A percentile compares a stretch with the other conserved stretches of the same genome.
phyloP scores from a whole-genome alignment of 2,888 invertebrate genomes.

The Tryphoninae sp. region DNA sequence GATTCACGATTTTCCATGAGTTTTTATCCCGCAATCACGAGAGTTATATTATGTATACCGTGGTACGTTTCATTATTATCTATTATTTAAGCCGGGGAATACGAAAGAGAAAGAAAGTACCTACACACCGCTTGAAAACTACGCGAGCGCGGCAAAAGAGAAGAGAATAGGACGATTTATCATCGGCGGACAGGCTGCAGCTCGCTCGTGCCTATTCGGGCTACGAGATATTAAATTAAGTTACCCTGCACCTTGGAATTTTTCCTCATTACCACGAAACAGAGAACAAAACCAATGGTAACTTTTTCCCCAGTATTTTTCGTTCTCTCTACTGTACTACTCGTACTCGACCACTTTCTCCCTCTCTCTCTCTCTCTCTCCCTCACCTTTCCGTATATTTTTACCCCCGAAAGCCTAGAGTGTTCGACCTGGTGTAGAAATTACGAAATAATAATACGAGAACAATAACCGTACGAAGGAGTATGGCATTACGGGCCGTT shows the following conservation, averaged over 20 bases:
- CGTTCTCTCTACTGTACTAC: slow-evolving; percentile 17
- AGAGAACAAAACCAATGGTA: background rate
- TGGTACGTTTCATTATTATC: slow-evolving; percentile 64
- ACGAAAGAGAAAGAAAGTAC: slow-evolving; percentile 48
- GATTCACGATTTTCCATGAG: slow-evolving; percentile 66
- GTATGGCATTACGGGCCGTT: slow-evolving; percentile 53
- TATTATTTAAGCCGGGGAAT: slow-evolving; percentile 70
- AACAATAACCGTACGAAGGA: slow-evolving; percentile 47
- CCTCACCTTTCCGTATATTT: slow-evolving; percentile 21
- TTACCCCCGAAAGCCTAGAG: slow-evolving; percentile 50
- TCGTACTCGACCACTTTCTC: slow-evolving; percentile 31
- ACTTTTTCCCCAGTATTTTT: background rate
- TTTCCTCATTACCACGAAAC: slow-evolving; percentile 67
- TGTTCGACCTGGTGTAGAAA: slow-evolving; percentile 56
- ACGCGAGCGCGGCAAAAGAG: slow-evolving; percentile 31
- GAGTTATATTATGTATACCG: slow-evolving; percentile 8
- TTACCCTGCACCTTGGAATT: slow-evolving; percentile 72
- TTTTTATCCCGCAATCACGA: background rate
- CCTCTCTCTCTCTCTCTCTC: slow-evolving; percentile 26
- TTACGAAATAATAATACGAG: slow-evolving; percentile 62
- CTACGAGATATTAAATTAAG: slow-evolving; percentile 74
- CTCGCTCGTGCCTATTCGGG: slow-evolving; percentile 51
- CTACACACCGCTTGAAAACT: slow-evolving; percentile 35
- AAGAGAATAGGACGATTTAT: slow-evolving; percentile 69
- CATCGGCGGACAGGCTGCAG: slow-evolving; percentile 67